A percentile compares a stretch with the other conserved stretches of the same genome.
These are phyloP conservation scores for Leucophora obtusa DNA, from an alignment of 2,888 invertebrate species.

Conservation along the genomic window DNA sequence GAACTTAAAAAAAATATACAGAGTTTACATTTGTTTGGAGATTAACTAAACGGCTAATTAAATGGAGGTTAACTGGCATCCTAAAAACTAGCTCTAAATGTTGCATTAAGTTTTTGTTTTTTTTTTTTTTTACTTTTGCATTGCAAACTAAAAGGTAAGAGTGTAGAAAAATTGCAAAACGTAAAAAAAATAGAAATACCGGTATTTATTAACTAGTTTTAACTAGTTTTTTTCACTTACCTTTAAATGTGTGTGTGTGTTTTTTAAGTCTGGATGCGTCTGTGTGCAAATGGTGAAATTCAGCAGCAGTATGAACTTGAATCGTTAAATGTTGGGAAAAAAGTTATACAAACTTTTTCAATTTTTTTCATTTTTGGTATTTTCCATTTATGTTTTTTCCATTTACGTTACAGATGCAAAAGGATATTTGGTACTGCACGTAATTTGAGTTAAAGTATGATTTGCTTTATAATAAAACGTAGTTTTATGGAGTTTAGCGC, in stretches of 20 bases:
- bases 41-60: too few species aligned
- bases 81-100: too few species aligned
- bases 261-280: neutral
- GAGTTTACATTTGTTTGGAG: too few species aligned
- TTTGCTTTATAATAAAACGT: neutral
- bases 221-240: constrained; percentile 61
- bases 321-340: constrained; percentile 28
- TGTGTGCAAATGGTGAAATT: constrained; percentile 49
- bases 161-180: constrained; percentile 38
- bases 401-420: neutral
- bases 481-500: neutral
- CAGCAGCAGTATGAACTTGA: constrained; percentile 58
- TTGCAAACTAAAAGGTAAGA: constrained; percentile 31
- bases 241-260: constrained; percentile 27
- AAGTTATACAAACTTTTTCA: constrained; percentile 37
- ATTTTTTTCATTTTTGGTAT: constrained; percentile 19
- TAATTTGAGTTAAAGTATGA: constrained; percentile 29
- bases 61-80: too few species aligned
- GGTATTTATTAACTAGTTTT: constrained; percentile 62
- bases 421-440: constrained; percentile 21
- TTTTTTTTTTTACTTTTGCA: neutral
- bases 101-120: constrained; percentile 20
- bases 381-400: neutral
- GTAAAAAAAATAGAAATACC: constrained; percentile 47
- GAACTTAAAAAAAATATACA: too few species aligned